Percentiles rank a stretch among this genome's conserved stretches.
phyloP scores from a whole-genome alignment of 2,888 invertebrate species.

The Agrochola lychnidis region DNA sequence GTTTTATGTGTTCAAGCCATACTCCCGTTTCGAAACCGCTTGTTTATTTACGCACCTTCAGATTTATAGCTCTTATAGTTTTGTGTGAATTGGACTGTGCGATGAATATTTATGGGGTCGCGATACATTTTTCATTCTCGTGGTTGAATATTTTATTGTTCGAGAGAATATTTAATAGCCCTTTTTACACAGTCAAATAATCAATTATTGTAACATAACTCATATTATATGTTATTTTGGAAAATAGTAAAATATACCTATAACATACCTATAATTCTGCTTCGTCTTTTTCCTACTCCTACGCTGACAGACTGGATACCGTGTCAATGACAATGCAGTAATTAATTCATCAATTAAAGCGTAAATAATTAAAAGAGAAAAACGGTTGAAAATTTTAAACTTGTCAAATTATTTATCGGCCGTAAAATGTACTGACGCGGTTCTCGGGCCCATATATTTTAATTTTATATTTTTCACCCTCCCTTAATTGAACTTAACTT shows the following conservation, averaged over 20 bases:
- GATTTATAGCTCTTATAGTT: constrained; percentile 63
- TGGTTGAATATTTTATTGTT: constrained; percentile 35
- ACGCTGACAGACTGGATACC: too few species aligned
- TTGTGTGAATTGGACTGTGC: constrained; percentile 56
- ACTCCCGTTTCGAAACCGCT: constrained; percentile 60
- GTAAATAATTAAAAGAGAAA: constrained; percentile 10
- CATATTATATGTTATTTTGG: background rate
- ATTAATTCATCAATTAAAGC: constrained; percentile 21
- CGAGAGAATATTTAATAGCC: constrained; percentile 30
- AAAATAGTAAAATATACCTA: background rate
- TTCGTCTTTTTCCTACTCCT: background rate
- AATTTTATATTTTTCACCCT: background rate
- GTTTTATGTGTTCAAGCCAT: constrained; percentile 61
- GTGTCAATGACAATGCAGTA: too few species aligned
- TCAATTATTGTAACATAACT: background rate
- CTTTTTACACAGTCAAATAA: constrained; percentile 8
- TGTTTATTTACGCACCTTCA: constrained; percentile 65
- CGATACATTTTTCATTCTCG: constrained; percentile 40
- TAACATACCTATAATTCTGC: background rate
- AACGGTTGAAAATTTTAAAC: constrained; percentile 9
- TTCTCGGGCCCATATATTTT: background rate
- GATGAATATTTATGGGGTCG: constrained; percentile 55
- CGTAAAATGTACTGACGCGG: constrained; percentile 12
- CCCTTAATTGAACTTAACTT: background rate
- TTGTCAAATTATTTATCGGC: constrained; percentile 33